Evolutionary conservation across 1,140 invertebrate species (phyloP), one percentile per base, ranked within the genome.

Genomic region (Stegodyphus mimosarum): DNA sequence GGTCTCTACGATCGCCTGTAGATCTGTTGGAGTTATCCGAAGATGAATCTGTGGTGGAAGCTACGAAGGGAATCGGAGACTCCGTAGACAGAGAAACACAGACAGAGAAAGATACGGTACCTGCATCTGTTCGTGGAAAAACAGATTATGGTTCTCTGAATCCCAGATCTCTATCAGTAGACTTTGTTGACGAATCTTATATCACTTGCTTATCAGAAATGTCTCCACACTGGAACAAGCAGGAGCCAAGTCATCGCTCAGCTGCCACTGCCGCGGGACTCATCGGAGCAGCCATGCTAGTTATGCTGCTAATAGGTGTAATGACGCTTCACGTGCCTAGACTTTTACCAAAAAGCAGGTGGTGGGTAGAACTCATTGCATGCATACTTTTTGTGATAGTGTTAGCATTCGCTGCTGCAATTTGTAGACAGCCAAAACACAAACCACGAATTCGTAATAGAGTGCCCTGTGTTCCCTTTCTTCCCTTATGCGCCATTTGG

Each of bases 401-500:
- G 15, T 18, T 87, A 13, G 71, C 33, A 9, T 87, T 64, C 55
- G 17, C 87, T 1, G 79, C 75, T 5, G 18, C 79, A 0, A 76
- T 88, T 18, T 63, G 72, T 53, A 48, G 70, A 5, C 85, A 88
- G 75, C 88, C 88, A 5, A 86, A 72, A 53, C 87, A 87, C 33
- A 70, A 76, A 10, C 70, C 79, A 6, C n/a, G 53, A 6, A 52
- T 74, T 17, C 53, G 73, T 7, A 83, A 88, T 53, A 71, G 52
- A 55, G 86, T 88, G 9, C 87, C 88, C 9, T 88, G 88, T 55
- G 70, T 88, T 7, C 88, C 88, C 48, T 86, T 86, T 53, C 78
- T 88, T 66, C 88, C 88, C n/a, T n/a, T 88, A 15, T 84, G 81
- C 15, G 70, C 88, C 33, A 74, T 88, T 74, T 88, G 85, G 87